These are phyloP conservation scores for Hydrozoanthus tunicans DNA, from an alignment of 64 coral and sea anemone species.

Conservation along the genomic window DNA sequence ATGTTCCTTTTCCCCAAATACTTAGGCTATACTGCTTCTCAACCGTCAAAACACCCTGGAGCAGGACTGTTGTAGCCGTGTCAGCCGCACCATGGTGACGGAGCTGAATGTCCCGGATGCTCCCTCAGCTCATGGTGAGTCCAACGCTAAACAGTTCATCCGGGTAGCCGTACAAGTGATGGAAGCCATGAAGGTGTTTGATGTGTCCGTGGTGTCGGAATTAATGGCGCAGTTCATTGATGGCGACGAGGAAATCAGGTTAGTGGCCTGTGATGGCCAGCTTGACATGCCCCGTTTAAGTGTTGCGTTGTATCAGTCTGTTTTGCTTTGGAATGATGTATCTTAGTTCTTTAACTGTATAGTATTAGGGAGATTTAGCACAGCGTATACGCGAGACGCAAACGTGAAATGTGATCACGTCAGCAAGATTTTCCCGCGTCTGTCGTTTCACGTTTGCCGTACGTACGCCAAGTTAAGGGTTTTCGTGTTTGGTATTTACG, in stretches of 20 bases:
- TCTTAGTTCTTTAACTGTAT: no score
- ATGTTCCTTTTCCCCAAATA: background rate
- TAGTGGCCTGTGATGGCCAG: no score
- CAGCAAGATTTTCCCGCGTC: no score
- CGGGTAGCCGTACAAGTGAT: constrained; percentile 77
- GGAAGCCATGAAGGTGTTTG: constrained; percentile 67
- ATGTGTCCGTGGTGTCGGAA: constrained; percentile 78
- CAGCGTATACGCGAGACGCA: no score
- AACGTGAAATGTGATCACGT: no score
- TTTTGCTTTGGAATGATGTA: no score
- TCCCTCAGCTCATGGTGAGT: constrained; percentile 67
- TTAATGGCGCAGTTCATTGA: constrained; percentile 93
- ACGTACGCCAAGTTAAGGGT: no score
- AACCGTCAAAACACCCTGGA: constrained; percentile 79
- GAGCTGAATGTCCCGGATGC: constrained; percentile 86
- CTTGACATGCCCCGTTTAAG: no score
- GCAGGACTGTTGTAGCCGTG: constrained; percentile 38
- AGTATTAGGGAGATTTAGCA: no score
- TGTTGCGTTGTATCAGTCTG: no score
- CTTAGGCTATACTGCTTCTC: constrained; percentile 88
- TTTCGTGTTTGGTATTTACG: no score
- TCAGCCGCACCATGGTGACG: constrained; percentile 62
- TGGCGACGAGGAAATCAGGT: constrained; percentile 94
- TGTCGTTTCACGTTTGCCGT: no score
- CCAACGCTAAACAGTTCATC: constrained; percentile 86